Conservation (phyloP, 2,797 vertebrate genomes). For the Bradypodion pumilum region DNA sequence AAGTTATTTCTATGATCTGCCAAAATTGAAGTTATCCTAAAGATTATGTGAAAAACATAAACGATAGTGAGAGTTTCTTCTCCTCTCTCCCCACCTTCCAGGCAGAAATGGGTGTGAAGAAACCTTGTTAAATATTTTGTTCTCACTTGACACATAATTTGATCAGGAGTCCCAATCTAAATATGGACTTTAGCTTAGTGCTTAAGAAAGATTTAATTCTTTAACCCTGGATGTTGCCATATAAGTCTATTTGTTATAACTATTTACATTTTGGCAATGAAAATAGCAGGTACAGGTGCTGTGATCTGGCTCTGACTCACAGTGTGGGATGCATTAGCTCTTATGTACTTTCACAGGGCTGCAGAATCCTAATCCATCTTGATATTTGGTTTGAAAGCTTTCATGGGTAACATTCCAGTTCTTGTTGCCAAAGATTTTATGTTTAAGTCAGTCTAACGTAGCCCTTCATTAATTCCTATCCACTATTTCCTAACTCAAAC, state of each 20-base stretch:
- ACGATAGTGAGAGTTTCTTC: not conserved
- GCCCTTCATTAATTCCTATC: not conserved
- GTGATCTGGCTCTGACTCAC: not conserved
- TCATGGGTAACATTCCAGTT: not conserved
- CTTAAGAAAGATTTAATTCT: not conserved
- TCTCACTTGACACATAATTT: too few species aligned
- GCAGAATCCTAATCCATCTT: too few species aligned
- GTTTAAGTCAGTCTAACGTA: not conserved
- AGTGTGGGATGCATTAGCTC: not conserved
- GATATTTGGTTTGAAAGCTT: not conserved
- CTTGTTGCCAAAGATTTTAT: not conserved
- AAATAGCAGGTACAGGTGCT: not conserved
- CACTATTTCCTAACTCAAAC: not conserved
- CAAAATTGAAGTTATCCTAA: not conserved
- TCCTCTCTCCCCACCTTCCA: not conserved
- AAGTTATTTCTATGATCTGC: not conserved
- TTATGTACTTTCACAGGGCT: too few species aligned
- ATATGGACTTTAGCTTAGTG: not conserved
- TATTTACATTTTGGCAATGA: not conserved
- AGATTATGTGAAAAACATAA: not conserved
- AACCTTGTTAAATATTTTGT: too few species aligned
- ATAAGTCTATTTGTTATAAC: not conserved
- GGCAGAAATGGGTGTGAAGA: too few species aligned
- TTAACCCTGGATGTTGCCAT: not conserved
- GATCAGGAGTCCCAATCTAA: not conserved